A percentile compares a stretch with the other conserved stretches of the same genome.
phyloP scores from a whole-genome alignment of 1,140 invertebrate species.

The Anoplophora glabripennis region DNA sequence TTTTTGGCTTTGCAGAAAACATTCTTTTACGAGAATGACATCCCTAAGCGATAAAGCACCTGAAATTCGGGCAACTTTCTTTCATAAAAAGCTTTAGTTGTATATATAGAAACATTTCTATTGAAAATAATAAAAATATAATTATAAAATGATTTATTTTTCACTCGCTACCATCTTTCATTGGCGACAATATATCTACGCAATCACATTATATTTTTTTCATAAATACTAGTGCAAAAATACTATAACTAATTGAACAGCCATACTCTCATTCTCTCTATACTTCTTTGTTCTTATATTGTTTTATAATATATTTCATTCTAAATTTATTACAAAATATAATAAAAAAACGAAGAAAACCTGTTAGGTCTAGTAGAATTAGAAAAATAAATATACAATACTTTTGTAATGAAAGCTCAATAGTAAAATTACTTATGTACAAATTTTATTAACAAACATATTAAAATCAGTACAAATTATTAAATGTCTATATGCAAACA shows the following conservation, averaged over 20 bases:
- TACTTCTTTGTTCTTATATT: constrained; percentile 22
- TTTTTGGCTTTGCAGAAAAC: too few relatives aligned
- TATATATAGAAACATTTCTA: not conserved
- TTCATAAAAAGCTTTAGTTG: not conserved
- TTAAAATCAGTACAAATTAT: constrained; percentile 12
- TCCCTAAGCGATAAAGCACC: too few relatives aligned
- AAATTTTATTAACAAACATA: constrained; percentile 4
- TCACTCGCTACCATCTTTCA: constrained; percentile 35
- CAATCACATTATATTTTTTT: constrained; percentile 42
- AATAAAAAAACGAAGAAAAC: constrained; percentile 17
- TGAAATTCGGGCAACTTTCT: too few relatives aligned
- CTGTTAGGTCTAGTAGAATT: constrained; percentile 24
- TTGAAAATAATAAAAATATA: constrained; percentile 10
- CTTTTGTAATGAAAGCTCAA: constrained; percentile 15
- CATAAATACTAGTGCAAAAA: constrained; percentile 49
- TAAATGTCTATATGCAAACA: constrained; percentile 7
- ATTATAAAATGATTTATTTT: constrained; percentile 35
- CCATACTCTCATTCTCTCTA: constrained; percentile 23
- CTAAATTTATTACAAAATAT: constrained; percentile 27
- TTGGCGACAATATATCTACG: constrained; percentile 42
- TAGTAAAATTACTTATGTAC: constrained; percentile 7
- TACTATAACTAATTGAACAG: constrained; percentile 42
- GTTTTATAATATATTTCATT: constrained; percentile 3
- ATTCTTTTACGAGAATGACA: too few relatives aligned
- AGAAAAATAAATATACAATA: constrained; percentile 28